Evolutionary conservation across 2,113 vertebrate species (phyloP).

Genomic region (Corapipo altera): DNA sequence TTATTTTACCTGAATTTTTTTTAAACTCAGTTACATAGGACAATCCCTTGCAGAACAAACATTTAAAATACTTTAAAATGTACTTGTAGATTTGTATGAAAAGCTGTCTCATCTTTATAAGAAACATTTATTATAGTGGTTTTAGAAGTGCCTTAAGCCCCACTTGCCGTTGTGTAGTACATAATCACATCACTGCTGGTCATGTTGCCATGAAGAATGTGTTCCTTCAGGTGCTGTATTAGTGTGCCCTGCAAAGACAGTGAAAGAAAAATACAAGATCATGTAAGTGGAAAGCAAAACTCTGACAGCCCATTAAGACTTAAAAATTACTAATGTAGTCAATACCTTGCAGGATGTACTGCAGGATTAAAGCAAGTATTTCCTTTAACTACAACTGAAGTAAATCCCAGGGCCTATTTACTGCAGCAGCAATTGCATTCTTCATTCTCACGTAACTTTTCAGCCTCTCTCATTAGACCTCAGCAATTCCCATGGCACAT

Average conservation of each 20-base stretch:
- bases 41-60: background rate
- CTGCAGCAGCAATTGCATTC: slow-evolving; percentile 8
- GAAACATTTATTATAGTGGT: background rate
- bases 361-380: background rate
- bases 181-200: slow-evolving; percentile 86
- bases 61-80: background rate
- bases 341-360: background rate
- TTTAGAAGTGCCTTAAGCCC: background rate
- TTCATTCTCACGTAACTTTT: background rate
- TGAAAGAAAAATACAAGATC: background rate
- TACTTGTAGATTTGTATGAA: background rate
- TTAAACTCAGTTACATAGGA: background rate
- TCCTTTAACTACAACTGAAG: background rate
- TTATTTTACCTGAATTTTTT: background rate
- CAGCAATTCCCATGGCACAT: slow-evolving; percentile 13
- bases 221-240: slow-evolving; percentile 95
- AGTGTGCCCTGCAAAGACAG: slow-evolving; percentile 82
- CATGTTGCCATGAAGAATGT: slow-evolving; percentile 91
- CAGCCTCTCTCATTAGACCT: slow-evolving; percentile 9
- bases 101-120: background rate
- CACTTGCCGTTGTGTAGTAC: slow-evolving; percentile 92
- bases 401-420: slow-evolving; percentile 4
- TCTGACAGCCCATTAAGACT: background rate
- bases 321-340: background rate
- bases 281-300: background rate